Conservation (phyloP, 23 tunicate species). For the Corella eumyota region DNA sequence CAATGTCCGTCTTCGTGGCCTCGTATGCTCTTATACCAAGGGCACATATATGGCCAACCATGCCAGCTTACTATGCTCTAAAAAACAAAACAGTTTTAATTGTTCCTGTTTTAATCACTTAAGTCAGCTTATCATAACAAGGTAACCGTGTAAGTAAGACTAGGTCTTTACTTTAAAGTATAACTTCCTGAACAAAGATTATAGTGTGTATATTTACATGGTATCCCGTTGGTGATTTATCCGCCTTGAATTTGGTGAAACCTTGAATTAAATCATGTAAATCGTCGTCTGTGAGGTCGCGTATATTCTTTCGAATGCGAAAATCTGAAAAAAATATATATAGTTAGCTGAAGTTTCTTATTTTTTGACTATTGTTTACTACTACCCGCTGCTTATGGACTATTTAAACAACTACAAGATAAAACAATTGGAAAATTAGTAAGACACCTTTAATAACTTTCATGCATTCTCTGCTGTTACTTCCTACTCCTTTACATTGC, state of each 20-base stretch:
- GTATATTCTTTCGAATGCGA: constrained; percentile 28
- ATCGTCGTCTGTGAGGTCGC: constrained; percentile 18
- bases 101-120: too few relatives aligned
- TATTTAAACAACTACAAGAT: too few relatives aligned
- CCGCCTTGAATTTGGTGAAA: constrained; percentile 33
- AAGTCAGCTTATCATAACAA: too few relatives aligned
- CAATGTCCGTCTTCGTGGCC: constrained; percentile 37
- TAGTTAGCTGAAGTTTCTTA: too few relatives aligned
- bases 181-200: neutral
- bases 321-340: constrained; percentile 24
- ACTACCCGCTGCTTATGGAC: too few relatives aligned
- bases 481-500: constrained; percentile 27
- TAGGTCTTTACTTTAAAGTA: neutral
- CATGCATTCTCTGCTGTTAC: constrained; percentile 15
- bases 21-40: constrained; percentile 19
- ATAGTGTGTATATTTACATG: neutral
- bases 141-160: neutral
- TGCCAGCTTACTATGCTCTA: constrained; percentile 50
- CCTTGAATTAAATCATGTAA: constrained; percentile 37
- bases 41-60: constrained; percentile 57
- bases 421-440: too few relatives aligned
- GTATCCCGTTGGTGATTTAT: constrained; percentile 15
- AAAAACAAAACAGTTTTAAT: too few relatives aligned
- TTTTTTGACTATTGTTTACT: too few relatives aligned
- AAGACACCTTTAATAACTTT: constrained; percentile 31